Evolutionary conservation across 2,797 vertebrate species (phyloP).

Genomic region (Rhabdomys pumilio): DNA sequence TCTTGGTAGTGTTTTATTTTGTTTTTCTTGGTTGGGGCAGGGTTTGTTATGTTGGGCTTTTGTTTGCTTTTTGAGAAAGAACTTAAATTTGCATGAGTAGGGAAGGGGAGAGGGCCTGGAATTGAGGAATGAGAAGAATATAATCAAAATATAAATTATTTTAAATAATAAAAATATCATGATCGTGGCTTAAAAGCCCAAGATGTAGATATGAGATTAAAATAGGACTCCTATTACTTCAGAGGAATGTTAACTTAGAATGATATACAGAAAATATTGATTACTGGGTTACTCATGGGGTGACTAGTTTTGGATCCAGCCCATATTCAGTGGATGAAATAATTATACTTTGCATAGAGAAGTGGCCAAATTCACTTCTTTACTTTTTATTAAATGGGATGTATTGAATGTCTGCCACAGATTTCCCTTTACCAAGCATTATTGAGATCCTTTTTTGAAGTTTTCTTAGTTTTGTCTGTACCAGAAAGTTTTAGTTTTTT

Average conservation of each 20-base stretch:
- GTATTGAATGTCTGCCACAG: neutral
- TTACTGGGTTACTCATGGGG: neutral
- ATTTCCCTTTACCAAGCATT: neutral
- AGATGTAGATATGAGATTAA: neutral
- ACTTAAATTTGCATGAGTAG: neutral
- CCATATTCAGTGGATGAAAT: neutral
- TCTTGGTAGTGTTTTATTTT: neutral
- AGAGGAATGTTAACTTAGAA: neutral
- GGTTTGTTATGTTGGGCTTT: neutral
- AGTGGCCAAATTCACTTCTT: neutral
- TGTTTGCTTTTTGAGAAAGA: neutral
- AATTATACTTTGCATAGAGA: neutral
- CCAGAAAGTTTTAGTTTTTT: neutral
- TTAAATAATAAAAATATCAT: neutral
- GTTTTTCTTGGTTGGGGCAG: neutral
- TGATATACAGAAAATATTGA: neutral
- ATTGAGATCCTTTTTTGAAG: neutral
- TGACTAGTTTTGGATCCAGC: neutral
- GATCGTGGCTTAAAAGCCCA: neutral
- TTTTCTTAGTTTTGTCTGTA: neutral
- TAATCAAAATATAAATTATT: neutral
- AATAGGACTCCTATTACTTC: neutral
- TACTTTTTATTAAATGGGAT: neutral
- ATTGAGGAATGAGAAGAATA: too few relatives aligned
- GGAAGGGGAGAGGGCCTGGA: neutral